Base-by-base conservation (phyloP, 2,888 invertebrate genomes). In the Chydorus sphaericus region DNA sequence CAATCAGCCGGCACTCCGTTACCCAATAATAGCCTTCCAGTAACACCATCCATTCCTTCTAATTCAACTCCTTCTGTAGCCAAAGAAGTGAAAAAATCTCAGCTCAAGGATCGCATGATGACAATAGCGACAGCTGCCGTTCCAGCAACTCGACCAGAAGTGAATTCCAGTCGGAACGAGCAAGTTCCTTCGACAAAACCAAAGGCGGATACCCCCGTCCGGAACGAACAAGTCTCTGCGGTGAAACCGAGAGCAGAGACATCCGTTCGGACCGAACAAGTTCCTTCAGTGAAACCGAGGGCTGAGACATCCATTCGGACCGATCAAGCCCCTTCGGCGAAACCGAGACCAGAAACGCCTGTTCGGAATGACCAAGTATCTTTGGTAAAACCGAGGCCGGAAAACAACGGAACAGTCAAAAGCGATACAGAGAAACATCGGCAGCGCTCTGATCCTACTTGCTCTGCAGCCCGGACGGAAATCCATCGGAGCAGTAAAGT, bases 91-190 rank as follows among this genome's bases (percentile, higher is more conserved):
- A 44, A 44, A 28, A 44, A 44, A 44, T 44, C 44, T 44, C 44
- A 44, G 44, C 44, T 44, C 44, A 44, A 44, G 28, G 44, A 44
- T 44, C 44, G 44, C 26, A 44, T 44, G 44, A 14, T 6, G 26
- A 26, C 23, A 16, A n/a, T n/a, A n/a, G 11, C 26, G 28, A 20
- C 26, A 26, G 23, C 44, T 26, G 26, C 23, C 14, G 26, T 10
- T 10, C 14, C 44, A 5, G 10, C 28, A 20, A 28, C 23, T 10
- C 44, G 44, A 44, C 44, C 23, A 16, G 14, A 8, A 33, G 14
- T 28, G 11, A 44, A 44, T 10, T 44, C 44, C 14, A 28, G 23
- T 26, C 44, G 28, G 11, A 23, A 44, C 28, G n/a, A n/a, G n/a
- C n/a, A n/a, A n/a, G n/a, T n/a, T n/a, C n/a, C n/a, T n/a, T n/a